Conservation (phyloP, 2,113 vertebrate genomes). For the Hystrix brachyura region DNA sequence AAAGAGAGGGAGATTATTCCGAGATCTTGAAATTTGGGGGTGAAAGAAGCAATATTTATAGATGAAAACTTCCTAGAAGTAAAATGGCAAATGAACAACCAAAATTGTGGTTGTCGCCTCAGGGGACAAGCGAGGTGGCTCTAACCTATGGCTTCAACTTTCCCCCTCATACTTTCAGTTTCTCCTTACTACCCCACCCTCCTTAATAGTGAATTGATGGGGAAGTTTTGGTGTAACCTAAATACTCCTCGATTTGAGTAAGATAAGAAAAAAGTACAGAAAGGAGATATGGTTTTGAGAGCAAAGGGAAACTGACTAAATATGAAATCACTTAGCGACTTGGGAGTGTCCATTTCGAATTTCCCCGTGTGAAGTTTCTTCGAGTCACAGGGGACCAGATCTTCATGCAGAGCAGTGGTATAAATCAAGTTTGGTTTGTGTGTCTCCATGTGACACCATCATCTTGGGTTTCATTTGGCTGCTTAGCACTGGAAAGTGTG, state of each 20-base stretch:
- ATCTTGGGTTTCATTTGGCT: constrained; percentile 22
- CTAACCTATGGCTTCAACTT: not conserved
- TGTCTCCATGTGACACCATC: not conserved
- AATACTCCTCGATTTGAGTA: constrained; percentile 78
- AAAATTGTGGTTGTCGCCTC: not conserved
- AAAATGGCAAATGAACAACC: not conserved
- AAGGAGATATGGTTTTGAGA: constrained; percentile 76
- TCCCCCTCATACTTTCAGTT: constrained; percentile 44
- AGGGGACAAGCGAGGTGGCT: not conserved
- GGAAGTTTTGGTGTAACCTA: constrained; percentile 62
- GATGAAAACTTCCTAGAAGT: constrained; percentile 50
- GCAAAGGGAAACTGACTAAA: constrained; percentile 75
- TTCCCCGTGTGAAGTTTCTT: not conserved
- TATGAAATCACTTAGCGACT: constrained; percentile 55
- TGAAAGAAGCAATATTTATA: not conserved
- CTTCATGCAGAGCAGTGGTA: not conserved
- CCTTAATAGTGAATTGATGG: constrained; percentile 20
- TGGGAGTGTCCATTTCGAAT: not conserved
- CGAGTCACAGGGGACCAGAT: not conserved
- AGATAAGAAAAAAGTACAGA: constrained; percentile 78
- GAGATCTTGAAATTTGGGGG: not conserved
- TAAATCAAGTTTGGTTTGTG: not conserved
- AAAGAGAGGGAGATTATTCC: not conserved
- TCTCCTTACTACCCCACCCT: constrained; percentile 9
- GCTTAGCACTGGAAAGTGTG: not conserved